These are phyloP conservation scores for Branchinecta sandiegonensis DNA, from an alignment of 2,888 invertebrate genomes.

Conservation along the genomic window DNA sequence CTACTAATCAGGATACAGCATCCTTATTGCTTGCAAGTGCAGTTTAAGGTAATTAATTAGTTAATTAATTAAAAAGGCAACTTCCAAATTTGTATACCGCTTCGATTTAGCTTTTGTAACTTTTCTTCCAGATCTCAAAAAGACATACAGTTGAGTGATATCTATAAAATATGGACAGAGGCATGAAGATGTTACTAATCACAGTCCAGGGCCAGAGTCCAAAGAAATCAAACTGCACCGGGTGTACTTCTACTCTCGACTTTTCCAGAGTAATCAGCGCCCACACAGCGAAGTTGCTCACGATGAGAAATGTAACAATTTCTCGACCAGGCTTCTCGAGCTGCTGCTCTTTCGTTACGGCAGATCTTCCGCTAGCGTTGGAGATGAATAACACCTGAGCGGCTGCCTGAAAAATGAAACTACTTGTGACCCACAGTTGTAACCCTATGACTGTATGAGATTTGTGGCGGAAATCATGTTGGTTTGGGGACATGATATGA, in stretches of 20 bases:
- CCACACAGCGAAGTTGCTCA: conserved; percentile 81
- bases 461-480: no score
- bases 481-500: no score
- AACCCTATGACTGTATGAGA: no score
- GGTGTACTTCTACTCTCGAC: conserved; percentile 75
- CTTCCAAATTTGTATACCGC: no score
- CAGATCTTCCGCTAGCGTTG: conserved; percentile 71
- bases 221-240: conserved; percentile 78
- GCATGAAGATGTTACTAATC: conserved; percentile 86
- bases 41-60: no score
- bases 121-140: conserved; percentile 90
- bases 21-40: no score
- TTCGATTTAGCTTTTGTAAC: conserved; percentile 49
- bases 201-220: conserved; percentile 92
- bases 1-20: no score
- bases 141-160: conserved; percentile 90
- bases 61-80: no score
- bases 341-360: conserved; percentile 63
- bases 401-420: conserved; percentile 15
- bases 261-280: conserved; percentile 84
- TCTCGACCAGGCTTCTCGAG: conserved; percentile 79
- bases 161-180: conserved; percentile 80
- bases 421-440: no score
- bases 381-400: conserved; percentile 21
- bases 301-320: conserved; percentile 48